These are phyloP conservation scores for Crossocerus cetratus DNA, from an alignment of 2,888 invertebrate species.

Conservation along the genomic window DNA sequence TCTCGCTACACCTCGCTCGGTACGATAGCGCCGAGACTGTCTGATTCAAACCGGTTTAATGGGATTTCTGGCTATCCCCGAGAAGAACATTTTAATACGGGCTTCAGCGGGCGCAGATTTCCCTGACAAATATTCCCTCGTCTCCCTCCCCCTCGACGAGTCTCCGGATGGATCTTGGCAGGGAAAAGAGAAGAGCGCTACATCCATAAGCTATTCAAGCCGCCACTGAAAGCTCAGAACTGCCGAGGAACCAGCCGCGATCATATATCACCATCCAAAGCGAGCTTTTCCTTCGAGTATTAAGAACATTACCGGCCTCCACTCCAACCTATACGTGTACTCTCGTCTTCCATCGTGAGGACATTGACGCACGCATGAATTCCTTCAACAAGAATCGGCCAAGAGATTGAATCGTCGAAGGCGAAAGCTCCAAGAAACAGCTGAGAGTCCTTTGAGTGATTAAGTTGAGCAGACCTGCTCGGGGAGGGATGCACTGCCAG, in stretches of 20 bases:
- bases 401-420: too few species aligned
- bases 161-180: constrained; percentile 9
- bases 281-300: constrained; percentile 18
- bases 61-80: constrained; percentile 51
- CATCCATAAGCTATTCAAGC: not conserved
- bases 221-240: constrained; percentile 7
- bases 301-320: constrained; percentile 19
- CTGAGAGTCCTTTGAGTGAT: constrained; percentile 50
- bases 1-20: constrained; percentile 35
- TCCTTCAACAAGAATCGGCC: constrained; percentile 15
- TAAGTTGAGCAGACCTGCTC: constrained; percentile 54
- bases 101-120: constrained; percentile 13
- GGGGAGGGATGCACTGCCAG: not conserved
- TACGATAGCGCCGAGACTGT: constrained; percentile 22
- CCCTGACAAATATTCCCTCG: constrained; percentile 1
- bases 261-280: not conserved
- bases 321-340: not conserved
- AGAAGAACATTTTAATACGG: constrained; percentile 52
- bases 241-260: not conserved
- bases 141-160: constrained; percentile 1
- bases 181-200: not conserved
- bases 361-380: constrained; percentile 16
- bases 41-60: constrained; percentile 53
- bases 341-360: not conserved
- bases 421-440: constrained; percentile 29